Percentiles rank a stretch among this genome's conserved stretches.
These are phyloP conservation scores for Zosterops japonicus DNA, from an alignment of 2,113 vertebrate genomes.

Conservation along the genomic window DNA sequence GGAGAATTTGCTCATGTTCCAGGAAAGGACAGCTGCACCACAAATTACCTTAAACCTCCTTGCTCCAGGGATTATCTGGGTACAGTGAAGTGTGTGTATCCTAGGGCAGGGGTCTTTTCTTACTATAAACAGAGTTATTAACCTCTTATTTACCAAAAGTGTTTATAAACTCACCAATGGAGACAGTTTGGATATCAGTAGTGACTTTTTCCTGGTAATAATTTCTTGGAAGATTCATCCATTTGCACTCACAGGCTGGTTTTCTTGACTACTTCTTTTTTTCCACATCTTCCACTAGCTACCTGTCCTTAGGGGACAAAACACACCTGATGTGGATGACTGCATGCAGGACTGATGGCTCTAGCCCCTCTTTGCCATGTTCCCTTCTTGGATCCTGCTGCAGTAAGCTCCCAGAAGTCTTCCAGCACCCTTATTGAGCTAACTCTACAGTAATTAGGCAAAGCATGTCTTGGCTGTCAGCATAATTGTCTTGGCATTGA, in stretches of 20 bases:
- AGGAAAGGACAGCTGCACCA: slow-evolving; percentile 87
- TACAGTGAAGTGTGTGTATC: slow-evolving; percentile 77
- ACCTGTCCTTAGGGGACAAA: neutral
- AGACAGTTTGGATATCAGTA: neutral
- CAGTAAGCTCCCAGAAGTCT: neutral
- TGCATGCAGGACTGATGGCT: neutral
- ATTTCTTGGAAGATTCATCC: neutral
- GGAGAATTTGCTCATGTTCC: slow-evolving; percentile 87
- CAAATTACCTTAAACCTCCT: slow-evolving; percentile 87
- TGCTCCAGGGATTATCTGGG: slow-evolving; percentile 84
- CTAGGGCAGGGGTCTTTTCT: slow-evolving; percentile 60
- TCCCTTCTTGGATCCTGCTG: neutral
- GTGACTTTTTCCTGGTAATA: neutral
- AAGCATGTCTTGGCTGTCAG: neutral
- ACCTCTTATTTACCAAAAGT: slow-evolving; percentile 60
- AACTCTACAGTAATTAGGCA: neutral
- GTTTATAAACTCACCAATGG: neutral
- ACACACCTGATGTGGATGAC: neutral
- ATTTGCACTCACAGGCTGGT: neutral
- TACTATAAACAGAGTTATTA: slow-evolving; percentile 69
- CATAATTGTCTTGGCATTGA: neutral
- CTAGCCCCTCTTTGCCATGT: neutral
- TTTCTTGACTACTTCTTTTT: neutral
- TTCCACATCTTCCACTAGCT: neutral
- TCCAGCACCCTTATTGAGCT: neutral